Conservation (phyloP, 30 jellyfish, hydroid and myxozoan species). For the Aurelia sp. region DNA sequence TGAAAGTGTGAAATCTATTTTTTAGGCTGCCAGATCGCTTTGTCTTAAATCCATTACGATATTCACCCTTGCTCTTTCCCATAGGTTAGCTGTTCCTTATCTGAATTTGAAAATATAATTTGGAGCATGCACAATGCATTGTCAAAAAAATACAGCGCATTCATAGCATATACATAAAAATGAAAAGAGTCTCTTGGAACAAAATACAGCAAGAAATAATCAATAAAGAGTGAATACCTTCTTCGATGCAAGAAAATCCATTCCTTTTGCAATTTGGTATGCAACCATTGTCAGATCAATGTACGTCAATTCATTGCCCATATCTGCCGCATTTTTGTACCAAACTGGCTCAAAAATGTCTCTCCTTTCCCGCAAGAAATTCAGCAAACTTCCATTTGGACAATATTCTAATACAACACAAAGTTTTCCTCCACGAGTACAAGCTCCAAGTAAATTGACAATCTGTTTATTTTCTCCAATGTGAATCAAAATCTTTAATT, state of each 20-base stretch:
- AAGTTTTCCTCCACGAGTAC: slow-evolving; percentile 91
- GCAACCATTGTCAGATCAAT: slow-evolving; percentile 82
- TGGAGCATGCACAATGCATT: too few relatives aligned
- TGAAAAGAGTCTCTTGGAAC: too few relatives aligned
- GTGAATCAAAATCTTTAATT: slow-evolving; percentile 90
- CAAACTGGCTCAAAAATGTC: slow-evolving; percentile 81
- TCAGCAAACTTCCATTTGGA: slow-evolving; percentile 90
- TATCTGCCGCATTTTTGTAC: slow-evolving; percentile 77
- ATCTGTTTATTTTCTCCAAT: slow-evolving; percentile 97
- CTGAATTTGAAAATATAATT: too few relatives aligned
- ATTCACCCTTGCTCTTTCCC: too few relatives aligned
- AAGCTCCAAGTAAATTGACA: slow-evolving; percentile 95
- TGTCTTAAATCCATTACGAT: too few relatives aligned
- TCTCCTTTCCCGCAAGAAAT: slow-evolving; percentile 80
- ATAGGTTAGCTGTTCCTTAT: too few relatives aligned
- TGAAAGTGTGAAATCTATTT: too few relatives aligned
- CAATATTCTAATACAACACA: slow-evolving; percentile 92
- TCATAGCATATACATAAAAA: too few relatives aligned
- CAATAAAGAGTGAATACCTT: slow-evolving; percentile 58
- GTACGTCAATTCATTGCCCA: slow-evolving; percentile 77
- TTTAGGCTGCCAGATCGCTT: too few relatives aligned
- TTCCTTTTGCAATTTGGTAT: slow-evolving; percentile 89
- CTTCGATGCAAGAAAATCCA: slow-evolving; percentile 93
- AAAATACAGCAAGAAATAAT: too few relatives aligned
- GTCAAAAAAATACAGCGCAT: too few relatives aligned